Evolutionary conservation across 2,888 invertebrate genomes (phyloP), one percentile per base, ranked within the genome.

Genomic region (Agrilus cyanescens): DNA sequence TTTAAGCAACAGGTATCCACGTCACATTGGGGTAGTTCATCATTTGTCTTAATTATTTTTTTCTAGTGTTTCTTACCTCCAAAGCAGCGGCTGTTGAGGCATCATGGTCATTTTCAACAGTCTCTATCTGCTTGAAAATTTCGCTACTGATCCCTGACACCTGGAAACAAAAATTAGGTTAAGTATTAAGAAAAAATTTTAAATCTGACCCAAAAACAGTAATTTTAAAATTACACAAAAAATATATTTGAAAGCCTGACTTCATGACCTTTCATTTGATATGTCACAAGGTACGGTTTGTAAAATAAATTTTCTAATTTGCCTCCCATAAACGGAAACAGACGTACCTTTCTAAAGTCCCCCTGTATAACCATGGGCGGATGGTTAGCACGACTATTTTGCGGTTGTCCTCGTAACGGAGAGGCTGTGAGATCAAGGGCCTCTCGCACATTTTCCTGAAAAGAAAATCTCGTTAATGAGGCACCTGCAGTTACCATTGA

Each of bases 101-200:
- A 69, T 91, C 90, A 71, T 90, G 89, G 70, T 93, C 91, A 71
- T 93, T 91, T 71, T 93, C 93, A 57, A 93, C 87, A 63, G 89
- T 86, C 75, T 94, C 91, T 79, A 94, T 88, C 78, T 93, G 91
- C 61, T 90, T 85, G 77, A 93, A 94, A 70, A 93, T 91, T 74
- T 93, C 93, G 65, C 87, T 88, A 69, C 90, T 90, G 63, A 93
- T 93, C 62, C 93, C 93, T 68, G 91, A 91, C 65, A 93, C 91
- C 87, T 87, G 72, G 40, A 69, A 69, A 52, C 57, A 50, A 53
- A 55, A 50, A 49, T 41, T 37, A 37, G 33, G 41, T 34, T 4
- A 3, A 12, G 8, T 12, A 33, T n/a, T 33, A 14, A 15, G 15
- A 4, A 33, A 8, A n/a, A 33, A n/a, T n/a, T n/a, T n/a, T n/a